Conservation (phyloP, 2,888 invertebrate genomes). For the Leptinotarsa rubiginosa region DNA sequence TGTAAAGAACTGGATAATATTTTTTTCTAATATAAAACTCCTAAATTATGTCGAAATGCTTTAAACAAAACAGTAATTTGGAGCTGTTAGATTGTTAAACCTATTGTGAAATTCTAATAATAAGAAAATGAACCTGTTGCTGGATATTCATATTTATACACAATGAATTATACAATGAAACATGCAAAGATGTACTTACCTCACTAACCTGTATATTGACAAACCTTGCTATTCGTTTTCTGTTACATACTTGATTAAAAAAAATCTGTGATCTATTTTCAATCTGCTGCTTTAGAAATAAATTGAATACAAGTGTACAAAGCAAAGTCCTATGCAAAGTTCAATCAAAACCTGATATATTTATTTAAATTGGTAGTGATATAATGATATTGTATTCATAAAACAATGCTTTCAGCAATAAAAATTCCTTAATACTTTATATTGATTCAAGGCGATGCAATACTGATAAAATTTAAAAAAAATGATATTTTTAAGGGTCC, state of each 20-base stretch:
- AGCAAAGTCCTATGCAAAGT: constrained; percentile 52
- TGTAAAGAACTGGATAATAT: neutral
- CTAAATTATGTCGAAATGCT: neutral
- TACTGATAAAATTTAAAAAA: constrained; percentile 43
- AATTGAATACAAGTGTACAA: constrained; percentile 55
- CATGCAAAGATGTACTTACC: constrained; percentile 15
- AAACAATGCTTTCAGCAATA: constrained; percentile 27
- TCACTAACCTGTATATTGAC: constrained; percentile 17
- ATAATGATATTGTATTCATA: constrained; percentile 20
- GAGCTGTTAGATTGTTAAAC: constrained; percentile 14
- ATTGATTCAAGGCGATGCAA: constrained; percentile 40
- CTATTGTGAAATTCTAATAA: neutral
- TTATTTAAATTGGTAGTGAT: constrained; percentile 39
- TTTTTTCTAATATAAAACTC: neutral
- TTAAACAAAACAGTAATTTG: constrained; percentile 3
- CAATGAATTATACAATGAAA: constrained; percentile 17
- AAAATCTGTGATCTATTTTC: constrained; percentile 61
- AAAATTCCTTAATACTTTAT: constrained; percentile 8
- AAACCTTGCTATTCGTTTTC: constrained; percentile 15
- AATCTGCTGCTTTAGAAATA: constrained; percentile 59
- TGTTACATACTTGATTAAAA: constrained; percentile 1
- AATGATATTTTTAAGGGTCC: constrained; percentile 53
- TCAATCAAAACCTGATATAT: constrained; percentile 58
- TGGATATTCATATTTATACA: neutral
- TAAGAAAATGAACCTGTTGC: neutral